Conservation (phyloP, 2,888 invertebrate genomes). For the Drosophila leonis region DNA sequence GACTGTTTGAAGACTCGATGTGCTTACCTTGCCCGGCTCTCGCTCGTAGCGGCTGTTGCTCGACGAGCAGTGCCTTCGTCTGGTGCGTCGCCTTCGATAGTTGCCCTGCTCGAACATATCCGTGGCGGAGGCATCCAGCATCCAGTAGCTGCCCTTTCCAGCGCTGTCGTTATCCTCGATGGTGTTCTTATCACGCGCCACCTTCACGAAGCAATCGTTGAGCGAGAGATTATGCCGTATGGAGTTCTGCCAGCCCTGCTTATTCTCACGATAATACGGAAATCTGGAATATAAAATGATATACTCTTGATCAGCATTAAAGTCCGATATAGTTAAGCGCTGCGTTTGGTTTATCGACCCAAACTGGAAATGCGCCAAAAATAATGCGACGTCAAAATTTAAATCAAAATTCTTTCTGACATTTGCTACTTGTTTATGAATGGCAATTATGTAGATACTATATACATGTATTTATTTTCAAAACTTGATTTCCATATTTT, state of each 20-base stretch:
- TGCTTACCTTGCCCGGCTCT: slow-evolving; percentile 64
- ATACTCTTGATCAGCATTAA: neutral
- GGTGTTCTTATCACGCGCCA: slow-evolving; percentile 86
- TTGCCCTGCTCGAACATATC: slow-evolving; percentile 97
- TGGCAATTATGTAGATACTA: slow-evolving; percentile 1
- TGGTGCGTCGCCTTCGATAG: slow-evolving; percentile 90
- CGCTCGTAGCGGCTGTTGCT: slow-evolving; percentile 70
- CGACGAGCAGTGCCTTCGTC: slow-evolving; percentile 85
- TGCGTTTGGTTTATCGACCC: slow-evolving; percentile 30
- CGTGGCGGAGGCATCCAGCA: slow-evolving; percentile 91
- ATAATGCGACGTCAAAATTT: slow-evolving; percentile 19
- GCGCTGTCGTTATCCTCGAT: slow-evolving; percentile 83
- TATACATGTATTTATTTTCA: slow-evolving; percentile 37
- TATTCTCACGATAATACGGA: slow-evolving; percentile 93
- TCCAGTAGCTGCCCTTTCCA: slow-evolving; percentile 93
- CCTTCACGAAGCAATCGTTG: slow-evolving; percentile 94
- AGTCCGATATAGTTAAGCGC: neutral
- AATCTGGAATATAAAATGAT: slow-evolving; percentile 86
- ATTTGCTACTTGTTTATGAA: slow-evolving; percentile 35
- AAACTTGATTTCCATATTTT: slow-evolving; percentile 23
- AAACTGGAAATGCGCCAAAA: slow-evolving; percentile 48
- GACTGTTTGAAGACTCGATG: neutral
- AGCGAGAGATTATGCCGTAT: slow-evolving; percentile 92
- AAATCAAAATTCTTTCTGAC: slow-evolving; percentile 31
- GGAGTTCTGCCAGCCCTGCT: slow-evolving; percentile 93